These are phyloP conservation scores for Zosterops hypoxanthus DNA, from an alignment of 2,113 vertebrate species.

Conservation along the genomic window DNA sequence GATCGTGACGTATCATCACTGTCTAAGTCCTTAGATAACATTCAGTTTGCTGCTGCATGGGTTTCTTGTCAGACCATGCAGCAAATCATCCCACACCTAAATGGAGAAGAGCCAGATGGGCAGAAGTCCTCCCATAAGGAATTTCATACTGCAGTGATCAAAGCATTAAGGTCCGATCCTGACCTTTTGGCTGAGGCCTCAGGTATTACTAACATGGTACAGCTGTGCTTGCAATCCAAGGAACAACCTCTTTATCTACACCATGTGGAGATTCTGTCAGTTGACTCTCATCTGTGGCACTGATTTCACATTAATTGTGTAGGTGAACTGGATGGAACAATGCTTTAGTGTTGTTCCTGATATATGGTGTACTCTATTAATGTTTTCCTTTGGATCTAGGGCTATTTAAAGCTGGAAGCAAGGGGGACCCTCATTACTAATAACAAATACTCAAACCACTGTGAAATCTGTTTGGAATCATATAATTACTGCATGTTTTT, in stretches of 20 bases:
- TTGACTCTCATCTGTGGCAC: background rate
- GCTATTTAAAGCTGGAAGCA: background rate
- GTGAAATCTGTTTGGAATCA: conserved; percentile 2
- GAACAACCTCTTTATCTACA: background rate
- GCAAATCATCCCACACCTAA: conserved; percentile 11
- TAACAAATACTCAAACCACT: background rate
- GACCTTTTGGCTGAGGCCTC: conserved; percentile 73
- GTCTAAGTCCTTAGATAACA: conserved; percentile 32
- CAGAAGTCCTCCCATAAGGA: conserved; percentile 77
- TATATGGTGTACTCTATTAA: background rate
- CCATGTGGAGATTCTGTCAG: conserved; percentile 10
- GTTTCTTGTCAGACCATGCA: conserved; percentile 56
- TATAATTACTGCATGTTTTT: conserved; percentile 32
- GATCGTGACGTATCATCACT: background rate
- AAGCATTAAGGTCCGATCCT: conserved; percentile 73
- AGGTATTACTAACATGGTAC: conserved; percentile 71
- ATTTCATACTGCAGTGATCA: conserved; percentile 80
- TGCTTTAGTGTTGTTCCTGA: background rate
- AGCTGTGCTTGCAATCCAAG: background rate
- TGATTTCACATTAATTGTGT: conserved; percentile 8
- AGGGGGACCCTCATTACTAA: conserved; percentile 24
- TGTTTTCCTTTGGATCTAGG: background rate
- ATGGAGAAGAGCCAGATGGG: conserved; percentile 30
- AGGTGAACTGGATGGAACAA: background rate
- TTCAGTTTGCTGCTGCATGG: conserved; percentile 37